These are phyloP conservation scores for Muscina levida DNA, from an alignment of 2,888 invertebrate genomes.

Conservation along the genomic window DNA sequence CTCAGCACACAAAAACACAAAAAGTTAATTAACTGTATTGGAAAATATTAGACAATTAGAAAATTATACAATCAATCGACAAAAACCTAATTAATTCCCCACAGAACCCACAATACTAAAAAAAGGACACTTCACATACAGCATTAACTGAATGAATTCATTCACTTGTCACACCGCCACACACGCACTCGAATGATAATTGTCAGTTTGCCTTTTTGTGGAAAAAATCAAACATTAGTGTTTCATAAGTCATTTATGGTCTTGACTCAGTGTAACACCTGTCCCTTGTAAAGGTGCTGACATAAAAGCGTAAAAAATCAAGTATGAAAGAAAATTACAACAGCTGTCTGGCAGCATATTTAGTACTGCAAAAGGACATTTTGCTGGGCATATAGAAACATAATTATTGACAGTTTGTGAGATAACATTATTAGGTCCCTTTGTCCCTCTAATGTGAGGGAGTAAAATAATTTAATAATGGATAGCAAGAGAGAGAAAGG, in stretches of 20 bases:
- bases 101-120: background rate
- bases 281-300: conserved; percentile 61
- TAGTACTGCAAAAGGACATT: conserved; percentile 6
- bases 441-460: too few species aligned
- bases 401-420: conserved; percentile 60
- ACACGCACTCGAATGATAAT: conserved; percentile 60
- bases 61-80: conserved; percentile 43
- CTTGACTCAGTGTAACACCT: conserved; percentile 49
- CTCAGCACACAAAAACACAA: conserved; percentile 33
- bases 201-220: too few species aligned
- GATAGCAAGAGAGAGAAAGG: conserved; percentile 39
- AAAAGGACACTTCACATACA: conserved; percentile 50
- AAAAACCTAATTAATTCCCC: conserved; percentile 29
- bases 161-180: too few species aligned
- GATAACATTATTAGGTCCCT: conserved; percentile 63
- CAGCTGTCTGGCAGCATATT: too few species aligned
- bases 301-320: conserved; percentile 63
- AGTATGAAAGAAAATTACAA: conserved; percentile 33
- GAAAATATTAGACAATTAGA: conserved; percentile 56
- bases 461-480: conserved; percentile 32
- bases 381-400: conserved; percentile 19
- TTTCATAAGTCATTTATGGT: conserved; percentile 19
- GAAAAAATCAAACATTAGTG: conserved; percentile 37
- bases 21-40: conserved; percentile 62
- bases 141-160: too few species aligned